Evolutionary conservation across 2,888 invertebrate genomes (phyloP).

Genomic region (Limnephilus marmoratus): DNA sequence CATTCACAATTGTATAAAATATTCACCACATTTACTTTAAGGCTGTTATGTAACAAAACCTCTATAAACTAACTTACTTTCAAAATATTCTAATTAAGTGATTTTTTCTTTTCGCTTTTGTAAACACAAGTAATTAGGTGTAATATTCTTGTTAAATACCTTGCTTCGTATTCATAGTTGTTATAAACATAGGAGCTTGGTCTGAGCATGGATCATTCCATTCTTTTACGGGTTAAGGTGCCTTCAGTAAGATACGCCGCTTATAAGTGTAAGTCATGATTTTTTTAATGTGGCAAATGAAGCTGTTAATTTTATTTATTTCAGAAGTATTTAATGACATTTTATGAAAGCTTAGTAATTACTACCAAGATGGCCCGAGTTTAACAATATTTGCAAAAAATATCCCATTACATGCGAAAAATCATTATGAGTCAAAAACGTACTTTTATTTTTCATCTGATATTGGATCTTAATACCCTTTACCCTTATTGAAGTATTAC

Average conservation of each 20-base stretch:
- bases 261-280: not conserved
- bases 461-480: not conserved
- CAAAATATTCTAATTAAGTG: not conserved
- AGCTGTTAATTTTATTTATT: not conserved
- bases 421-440: not conserved
- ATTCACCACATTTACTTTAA: too few species aligned
- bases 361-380: too few species aligned
- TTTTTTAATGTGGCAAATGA: not conserved
- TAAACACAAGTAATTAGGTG: not conserved
- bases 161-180: not conserved
- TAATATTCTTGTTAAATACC: not conserved
- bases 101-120: not conserved
- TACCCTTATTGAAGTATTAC: not conserved
- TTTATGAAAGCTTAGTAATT: too few species aligned
- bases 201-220: constrained; percentile 3
- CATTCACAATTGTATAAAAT: too few species aligned
- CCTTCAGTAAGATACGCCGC: constrained; percentile 42
- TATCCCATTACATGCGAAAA: not conserved
- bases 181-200: constrained; percentile 10
- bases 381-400: not conserved
- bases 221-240: constrained; percentile 49
- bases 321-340: too few species aligned
- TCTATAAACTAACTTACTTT: not conserved
- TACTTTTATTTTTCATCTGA: not conserved
- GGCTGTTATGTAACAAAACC: too few species aligned